Evolutionary conservation across 2,888 invertebrate species (phyloP), one percentile per base, ranked within the genome.

Genomic region (Diaperis boleti): DNA sequence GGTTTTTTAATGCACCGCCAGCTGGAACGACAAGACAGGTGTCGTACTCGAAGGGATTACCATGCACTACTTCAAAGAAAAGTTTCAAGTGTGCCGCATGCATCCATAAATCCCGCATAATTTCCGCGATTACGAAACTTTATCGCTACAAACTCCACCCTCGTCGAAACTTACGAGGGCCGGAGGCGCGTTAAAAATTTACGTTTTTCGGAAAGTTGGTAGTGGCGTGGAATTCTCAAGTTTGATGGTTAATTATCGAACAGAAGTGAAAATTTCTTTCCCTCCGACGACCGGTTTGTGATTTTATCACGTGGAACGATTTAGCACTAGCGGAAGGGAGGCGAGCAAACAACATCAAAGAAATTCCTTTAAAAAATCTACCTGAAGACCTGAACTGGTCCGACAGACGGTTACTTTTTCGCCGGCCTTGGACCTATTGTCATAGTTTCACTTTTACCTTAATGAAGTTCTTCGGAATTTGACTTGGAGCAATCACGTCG

Each of bases 361-460:
- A 63, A 63, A 63, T 63, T 59, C 59, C 22, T 63, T 59, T 59
- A 59, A 59, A 63, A 63, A 63, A 54, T 59, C 59, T 63, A 63
- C 63, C 63, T 63, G 62, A 49, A 61, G 49, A 54, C 55, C 61
- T 55, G 55, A 49, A 57, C 63, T 59, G 45, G 57, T 63, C 59
- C 42, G 59, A 44, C 52, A 31, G 50, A 60, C 59, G 50, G 44
- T 60, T 60, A 35, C 18, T 47, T 47, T 59, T 59, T 45, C 22
- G 26, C 17, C 13, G 59, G 18, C 59, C 59, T 59, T 59, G 50
- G 39, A 14, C 33, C 13, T 22, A n/a, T n/a, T n/a, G n/a, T n/a
- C n/a, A n/a, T n/a, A n/a, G n/a, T n/a, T n/a, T n/a, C n/a, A n/a
- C n/a, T n/a, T n/a, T n/a, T n/a, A n/a, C n/a, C n/a, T n/a, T n/a